A percentile compares a stretch with the other conserved stretches of the same genome.
Conservation (phyloP, 2,888 invertebrate species). For the Eristalis arbustorum region DNA sequence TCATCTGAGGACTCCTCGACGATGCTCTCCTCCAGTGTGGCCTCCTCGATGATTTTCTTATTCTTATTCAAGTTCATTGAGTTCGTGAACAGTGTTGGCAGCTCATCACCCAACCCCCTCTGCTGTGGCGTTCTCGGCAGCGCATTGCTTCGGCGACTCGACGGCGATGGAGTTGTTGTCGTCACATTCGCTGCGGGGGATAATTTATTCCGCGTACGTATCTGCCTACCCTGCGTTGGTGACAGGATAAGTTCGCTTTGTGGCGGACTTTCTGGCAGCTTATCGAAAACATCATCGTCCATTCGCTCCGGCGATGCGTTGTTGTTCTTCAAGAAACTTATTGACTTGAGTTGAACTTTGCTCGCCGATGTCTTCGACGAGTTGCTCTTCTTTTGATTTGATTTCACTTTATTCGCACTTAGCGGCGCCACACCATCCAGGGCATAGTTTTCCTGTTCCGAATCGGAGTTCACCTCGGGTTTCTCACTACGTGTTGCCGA, state of each 20-base stretch:
- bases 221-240: constrained; percentile 28
- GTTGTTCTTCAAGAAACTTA: constrained; percentile 48
- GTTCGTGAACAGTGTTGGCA: constrained; percentile 75
- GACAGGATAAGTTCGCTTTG: neutral
- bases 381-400: constrained; percentile 53
- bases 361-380: neutral
- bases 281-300: constrained; percentile 61
- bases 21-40: neutral
- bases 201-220: constrained; percentile 30
- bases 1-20: constrained; percentile 62
- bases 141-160: constrained; percentile 4
- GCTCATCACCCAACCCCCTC: constrained; percentile 68
- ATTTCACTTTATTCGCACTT: constrained; percentile 61
- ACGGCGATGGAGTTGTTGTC: constrained; percentile 36
- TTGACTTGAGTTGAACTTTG: constrained; percentile 28
- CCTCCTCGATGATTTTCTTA: constrained; percentile 45
- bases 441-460: constrained; percentile 72
- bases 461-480: constrained; percentile 27
- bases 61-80: constrained; percentile 75
- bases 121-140: neutral
- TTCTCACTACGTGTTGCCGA: constrained; percentile 19
- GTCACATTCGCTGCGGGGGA: constrained; percentile 60
- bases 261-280: constrained; percentile 48
- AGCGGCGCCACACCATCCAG: constrained; percentile 74
- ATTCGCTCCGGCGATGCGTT: constrained; percentile 38